Conservation (phyloP, 2,113 vertebrate species). For the Catharus fuscescens region DNA sequence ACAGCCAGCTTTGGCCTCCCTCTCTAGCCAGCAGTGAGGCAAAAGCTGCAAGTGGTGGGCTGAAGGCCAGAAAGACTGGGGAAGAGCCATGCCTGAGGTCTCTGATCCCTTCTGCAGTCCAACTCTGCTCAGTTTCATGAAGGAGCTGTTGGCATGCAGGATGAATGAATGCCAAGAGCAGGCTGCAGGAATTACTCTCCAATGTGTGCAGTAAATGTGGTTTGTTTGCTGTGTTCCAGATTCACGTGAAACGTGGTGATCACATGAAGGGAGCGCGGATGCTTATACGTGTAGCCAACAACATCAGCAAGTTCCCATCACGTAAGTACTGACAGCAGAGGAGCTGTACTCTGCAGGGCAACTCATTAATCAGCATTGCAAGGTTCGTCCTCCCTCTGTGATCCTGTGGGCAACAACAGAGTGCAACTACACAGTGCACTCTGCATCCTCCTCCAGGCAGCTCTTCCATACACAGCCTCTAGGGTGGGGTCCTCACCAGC, state of each 20-base stretch:
- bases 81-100: rapidly evolving
- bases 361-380: not conserved
- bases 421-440: not conserved
- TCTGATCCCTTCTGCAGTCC: not conserved
- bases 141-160: not conserved
- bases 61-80: not conserved
- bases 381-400: not conserved
- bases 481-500: not conserved
- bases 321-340: slow-evolving; percentile 80
- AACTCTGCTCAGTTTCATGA: not conserved
- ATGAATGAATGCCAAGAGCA: not conserved
- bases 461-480: rapidly evolving
- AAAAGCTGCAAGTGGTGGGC: not conserved
- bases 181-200: not conserved
- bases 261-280: slow-evolving; percentile 94
- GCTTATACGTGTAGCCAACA: slow-evolving; percentile 97
- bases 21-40: not conserved
- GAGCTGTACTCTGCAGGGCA: not conserved
- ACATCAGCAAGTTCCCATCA: slow-evolving; percentile 96
- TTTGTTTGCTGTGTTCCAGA: slow-evolving; percentile 72
- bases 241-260: slow-evolving; percentile 90
- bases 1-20: not conserved
- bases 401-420: not conserved
- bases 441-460: not conserved
- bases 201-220: not conserved